Evolutionary conservation across 1,140 invertebrate species (phyloP).

Genomic region (Ctenoplectra terminalis): DNA sequence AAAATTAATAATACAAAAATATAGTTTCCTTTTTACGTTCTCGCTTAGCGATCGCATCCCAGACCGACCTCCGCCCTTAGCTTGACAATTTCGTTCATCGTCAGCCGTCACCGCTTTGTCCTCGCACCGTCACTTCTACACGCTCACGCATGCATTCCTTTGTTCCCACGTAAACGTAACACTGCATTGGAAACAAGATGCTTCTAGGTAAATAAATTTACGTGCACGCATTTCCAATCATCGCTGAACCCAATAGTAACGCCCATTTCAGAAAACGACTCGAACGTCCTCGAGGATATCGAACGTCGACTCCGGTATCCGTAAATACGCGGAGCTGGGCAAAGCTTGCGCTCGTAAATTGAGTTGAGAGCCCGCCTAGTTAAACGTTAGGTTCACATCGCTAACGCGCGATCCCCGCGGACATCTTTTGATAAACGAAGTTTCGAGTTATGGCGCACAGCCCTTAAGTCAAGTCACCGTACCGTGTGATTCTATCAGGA

Average conservation of each 20-base stretch:
- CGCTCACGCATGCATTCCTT: too few relatives aligned
- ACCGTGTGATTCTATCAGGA: slow-evolving; percentile 48
- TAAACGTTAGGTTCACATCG: slow-evolving; percentile 69
- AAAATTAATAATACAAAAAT: too few relatives aligned
- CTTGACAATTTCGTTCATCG: too few relatives aligned
- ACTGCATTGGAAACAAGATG: too few relatives aligned
- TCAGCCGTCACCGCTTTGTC: too few relatives aligned
- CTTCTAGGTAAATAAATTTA: not conserved
- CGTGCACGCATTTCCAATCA: not conserved
- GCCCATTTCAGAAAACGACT: slow-evolving; percentile 35
- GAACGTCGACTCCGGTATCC: slow-evolving; percentile 43
- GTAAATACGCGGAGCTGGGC: slow-evolving; percentile 53
- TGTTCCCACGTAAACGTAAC: too few relatives aligned
- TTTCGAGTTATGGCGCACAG: slow-evolving; percentile 52
- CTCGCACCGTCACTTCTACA: too few relatives aligned
- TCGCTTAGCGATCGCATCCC: too few relatives aligned
- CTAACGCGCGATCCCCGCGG: slow-evolving; percentile 59
- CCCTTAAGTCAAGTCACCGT: slow-evolving; percentile 48
- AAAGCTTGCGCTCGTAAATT: slow-evolving; percentile 63
- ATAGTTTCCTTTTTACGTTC: too few relatives aligned
- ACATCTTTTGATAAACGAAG: slow-evolving; percentile 62
- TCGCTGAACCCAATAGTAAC: not conserved
- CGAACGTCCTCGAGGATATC: slow-evolving; percentile 45
- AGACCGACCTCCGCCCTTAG: too few relatives aligned
- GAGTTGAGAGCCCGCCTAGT: slow-evolving; percentile 61